Conservation (phyloP, 2,113 vertebrate species). For the Vimba vimba region DNA sequence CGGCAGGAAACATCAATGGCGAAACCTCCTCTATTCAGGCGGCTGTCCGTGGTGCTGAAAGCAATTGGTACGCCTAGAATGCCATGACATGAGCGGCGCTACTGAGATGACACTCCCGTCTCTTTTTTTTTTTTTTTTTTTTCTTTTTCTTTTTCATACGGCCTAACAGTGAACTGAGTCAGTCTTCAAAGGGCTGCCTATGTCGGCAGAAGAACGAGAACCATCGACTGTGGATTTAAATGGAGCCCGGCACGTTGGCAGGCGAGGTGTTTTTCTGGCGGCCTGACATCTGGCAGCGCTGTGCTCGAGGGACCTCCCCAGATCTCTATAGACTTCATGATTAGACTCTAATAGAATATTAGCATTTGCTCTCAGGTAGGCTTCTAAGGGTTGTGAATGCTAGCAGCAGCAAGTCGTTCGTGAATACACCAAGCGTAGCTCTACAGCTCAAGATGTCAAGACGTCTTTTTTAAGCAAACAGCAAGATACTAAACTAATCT, state of each 20-base stretch:
- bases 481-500: not conserved
- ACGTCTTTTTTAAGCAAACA: slow-evolving; percentile 3
- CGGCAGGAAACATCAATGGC: slow-evolving; percentile 14
- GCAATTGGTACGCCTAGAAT: slow-evolving; percentile 48
- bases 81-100: slow-evolving; percentile 52
- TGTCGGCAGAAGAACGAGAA: slow-evolving; percentile 60
- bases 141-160: slow-evolving; percentile 45
- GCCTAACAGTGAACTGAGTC: slow-evolving; percentile 61
- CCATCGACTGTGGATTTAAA: slow-evolving; percentile 78
- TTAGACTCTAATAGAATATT: slow-evolving; percentile 89
- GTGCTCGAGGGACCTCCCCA: slow-evolving; percentile 81
- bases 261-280: slow-evolving; percentile 81
- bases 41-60: slow-evolving; percentile 80
- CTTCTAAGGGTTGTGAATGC: slow-evolving; percentile 72
- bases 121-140: slow-evolving; percentile 1
- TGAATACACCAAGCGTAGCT: slow-evolving; percentile 54
- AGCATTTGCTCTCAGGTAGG: slow-evolving; percentile 85
- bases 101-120: slow-evolving; percentile 58
- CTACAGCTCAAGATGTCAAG: slow-evolving; percentile 13
- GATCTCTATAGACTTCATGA: slow-evolving; percentile 82
- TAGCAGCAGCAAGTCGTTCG: slow-evolving; percentile 72
- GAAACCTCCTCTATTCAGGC: slow-evolving; percentile 45
- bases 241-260: slow-evolving; percentile 80
- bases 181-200: slow-evolving; percentile 70
- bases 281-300: slow-evolving; percentile 83